Conservation (phyloP, 2,113 vertebrate genomes). For the Mormyrus lacerda region DNA sequence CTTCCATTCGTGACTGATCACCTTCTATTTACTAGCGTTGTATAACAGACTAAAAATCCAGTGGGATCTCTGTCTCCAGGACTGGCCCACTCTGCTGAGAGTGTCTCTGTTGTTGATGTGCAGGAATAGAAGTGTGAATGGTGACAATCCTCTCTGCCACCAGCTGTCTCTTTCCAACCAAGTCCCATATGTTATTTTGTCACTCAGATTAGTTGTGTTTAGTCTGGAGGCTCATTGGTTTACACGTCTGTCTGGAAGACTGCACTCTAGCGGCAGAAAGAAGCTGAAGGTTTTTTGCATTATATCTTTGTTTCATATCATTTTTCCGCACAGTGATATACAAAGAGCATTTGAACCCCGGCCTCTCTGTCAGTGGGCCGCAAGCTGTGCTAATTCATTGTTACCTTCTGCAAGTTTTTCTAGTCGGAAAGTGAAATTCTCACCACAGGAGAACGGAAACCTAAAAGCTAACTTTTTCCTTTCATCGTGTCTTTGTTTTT, state of each 20-base stretch:
- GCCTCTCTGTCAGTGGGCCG: not conserved
- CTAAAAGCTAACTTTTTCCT: not conserved
- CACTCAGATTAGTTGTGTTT: not conserved
- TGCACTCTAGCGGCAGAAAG: not conserved
- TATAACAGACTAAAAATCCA: constrained; percentile 31
- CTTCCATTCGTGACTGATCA: constrained; percentile 28
- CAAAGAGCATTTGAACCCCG: not conserved
- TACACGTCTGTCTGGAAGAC: not conserved
- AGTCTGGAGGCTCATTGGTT: not conserved
- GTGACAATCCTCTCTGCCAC: constrained; percentile 10
- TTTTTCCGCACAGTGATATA: not conserved
- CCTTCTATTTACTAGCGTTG: constrained; percentile 30
- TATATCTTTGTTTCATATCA: not conserved
- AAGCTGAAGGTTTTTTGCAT: not conserved
- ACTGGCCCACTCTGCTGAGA: not conserved
- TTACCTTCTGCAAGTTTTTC: constrained; percentile 5
- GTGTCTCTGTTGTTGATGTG: constrained; percentile 2
- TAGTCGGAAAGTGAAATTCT: not conserved
- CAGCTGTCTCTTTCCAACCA: constrained; percentile 23
- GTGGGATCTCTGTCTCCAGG: constrained; percentile 19
- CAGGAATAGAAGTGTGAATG: constrained; percentile 33
- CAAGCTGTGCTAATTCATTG: not conserved
- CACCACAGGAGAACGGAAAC: not conserved
- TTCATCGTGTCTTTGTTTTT: not conserved
- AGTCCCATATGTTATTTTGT: constrained; percentile 19